These are phyloP conservation scores for Myotis brandtii DNA, from an alignment of 2,113 vertebrate species.

Conservation along the genomic window DNA sequence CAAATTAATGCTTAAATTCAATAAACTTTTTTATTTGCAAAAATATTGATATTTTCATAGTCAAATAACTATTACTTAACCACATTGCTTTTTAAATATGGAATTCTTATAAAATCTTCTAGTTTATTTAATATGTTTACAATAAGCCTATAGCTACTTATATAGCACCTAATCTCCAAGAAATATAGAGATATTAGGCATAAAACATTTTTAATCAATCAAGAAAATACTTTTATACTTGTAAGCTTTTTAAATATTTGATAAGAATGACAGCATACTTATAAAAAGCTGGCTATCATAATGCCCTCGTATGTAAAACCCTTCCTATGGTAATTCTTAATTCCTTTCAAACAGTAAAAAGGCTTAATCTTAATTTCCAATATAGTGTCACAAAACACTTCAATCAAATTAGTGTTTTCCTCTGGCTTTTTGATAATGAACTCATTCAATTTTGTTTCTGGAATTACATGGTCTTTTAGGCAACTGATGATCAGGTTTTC, in stretches of 20 bases:
- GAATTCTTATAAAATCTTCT: background rate
- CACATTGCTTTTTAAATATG: background rate
- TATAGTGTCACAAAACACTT: background rate
- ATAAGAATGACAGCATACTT: background rate
- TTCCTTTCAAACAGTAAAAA: background rate
- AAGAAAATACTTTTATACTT: background rate
- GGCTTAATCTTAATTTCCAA: background rate
- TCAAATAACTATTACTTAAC: background rate
- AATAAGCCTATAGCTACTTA: background rate
- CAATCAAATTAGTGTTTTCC: background rate
- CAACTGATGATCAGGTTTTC: background rate
- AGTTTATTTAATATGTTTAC: background rate
- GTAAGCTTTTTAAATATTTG: background rate
- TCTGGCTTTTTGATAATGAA: background rate
- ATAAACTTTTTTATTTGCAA: background rate
- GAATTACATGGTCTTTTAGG: background rate
- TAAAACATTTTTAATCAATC: background rate
- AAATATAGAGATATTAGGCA: background rate
- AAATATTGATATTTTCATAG: background rate
- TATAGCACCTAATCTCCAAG: background rate
- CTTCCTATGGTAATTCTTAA: background rate
- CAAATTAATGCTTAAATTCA: conserved; percentile 32
- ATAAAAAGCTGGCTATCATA: background rate
- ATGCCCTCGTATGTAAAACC: background rate
- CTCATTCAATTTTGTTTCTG: conserved; percentile 5